Percentiles rank a stretch among this genome's conserved stretches.
Evolutionary conservation across 2,797 vertebrate genomes (phyloP).

Genomic region (Sebastiscus tertius): DNA sequence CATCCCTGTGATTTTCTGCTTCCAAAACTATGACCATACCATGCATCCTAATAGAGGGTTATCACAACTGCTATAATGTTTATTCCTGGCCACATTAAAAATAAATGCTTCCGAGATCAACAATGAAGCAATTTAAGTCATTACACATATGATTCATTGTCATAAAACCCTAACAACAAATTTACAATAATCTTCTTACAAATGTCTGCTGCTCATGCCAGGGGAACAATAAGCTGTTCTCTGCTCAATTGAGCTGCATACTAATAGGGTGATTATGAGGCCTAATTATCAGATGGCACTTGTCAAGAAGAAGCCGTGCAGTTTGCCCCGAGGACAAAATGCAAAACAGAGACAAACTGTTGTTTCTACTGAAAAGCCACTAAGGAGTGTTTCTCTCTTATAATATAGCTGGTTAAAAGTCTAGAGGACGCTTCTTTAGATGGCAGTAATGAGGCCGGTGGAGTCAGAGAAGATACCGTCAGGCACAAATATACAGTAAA

Average conservation of each 20-base stretch:
- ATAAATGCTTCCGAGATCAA: slow-evolving; percentile 45
- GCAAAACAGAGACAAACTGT: slow-evolving; percentile 71
- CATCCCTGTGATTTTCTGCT: neutral
- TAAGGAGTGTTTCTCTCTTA: slow-evolving; percentile 2
- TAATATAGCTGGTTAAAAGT: slow-evolving; percentile 11
- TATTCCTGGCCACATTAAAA: slow-evolving; percentile 18
- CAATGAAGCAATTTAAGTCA: slow-evolving; percentile 38
- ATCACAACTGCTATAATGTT: neutral
- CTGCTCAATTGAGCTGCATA: slow-evolving; percentile 77
- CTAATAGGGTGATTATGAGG: slow-evolving; percentile 78
- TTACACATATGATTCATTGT: slow-evolving; percentile 47
- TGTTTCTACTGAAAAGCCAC: slow-evolving; percentile 55
- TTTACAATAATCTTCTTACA: slow-evolving; percentile 64
- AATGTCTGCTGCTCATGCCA: slow-evolving; percentile 45
- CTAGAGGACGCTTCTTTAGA: slow-evolving; percentile 2
- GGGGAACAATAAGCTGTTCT: slow-evolving; percentile 66
- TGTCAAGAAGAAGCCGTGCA: slow-evolving; percentile 67
- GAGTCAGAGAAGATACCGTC: slow-evolving; percentile 24
- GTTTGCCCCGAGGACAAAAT: slow-evolving; percentile 70
- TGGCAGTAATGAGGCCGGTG: neutral
- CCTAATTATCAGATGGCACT: slow-evolving; percentile 81
- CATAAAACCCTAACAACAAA: slow-evolving; percentile 56
- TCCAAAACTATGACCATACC: slow-evolving; percentile 13
- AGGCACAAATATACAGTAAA: neutral
- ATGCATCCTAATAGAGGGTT: neutral